A percentile compares a stretch with the other conserved stretches of the same genome.
phyloP scores from a whole-genome alignment of 2,888 invertebrate genomes.

The Clusia tigrina region DNA sequence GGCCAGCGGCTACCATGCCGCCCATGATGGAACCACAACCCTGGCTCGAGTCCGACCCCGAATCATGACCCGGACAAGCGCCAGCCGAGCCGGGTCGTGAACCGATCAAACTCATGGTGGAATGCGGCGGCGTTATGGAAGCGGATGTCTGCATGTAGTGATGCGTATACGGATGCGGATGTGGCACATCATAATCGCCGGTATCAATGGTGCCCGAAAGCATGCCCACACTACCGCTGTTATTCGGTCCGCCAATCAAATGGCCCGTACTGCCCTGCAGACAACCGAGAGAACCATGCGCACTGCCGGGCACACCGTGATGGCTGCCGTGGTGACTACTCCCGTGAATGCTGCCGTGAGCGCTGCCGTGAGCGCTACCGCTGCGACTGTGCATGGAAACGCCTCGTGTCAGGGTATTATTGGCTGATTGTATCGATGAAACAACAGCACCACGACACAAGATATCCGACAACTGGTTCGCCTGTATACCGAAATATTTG shows the following conservation, averaged over 20 bases:
- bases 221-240: conserved; percentile 60
- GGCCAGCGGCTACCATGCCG: conserved; percentile 52
- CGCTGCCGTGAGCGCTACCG: conserved; percentile 57
- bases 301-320: conserved; percentile 39
- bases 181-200: conserved; percentile 65
- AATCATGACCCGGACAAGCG: conserved; percentile 63
- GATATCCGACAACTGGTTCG: conserved; percentile 65
- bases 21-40: conserved; percentile 63
- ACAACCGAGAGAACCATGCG: conserved; percentile 57
- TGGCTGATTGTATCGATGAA: conserved; percentile 65
- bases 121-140: conserved; percentile 63
- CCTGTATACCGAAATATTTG: conserved; percentile 65
- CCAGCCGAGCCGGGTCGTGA: conserved; percentile 63
- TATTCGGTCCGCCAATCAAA: conserved; percentile 36
- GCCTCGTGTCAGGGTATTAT: conserved; percentile 64
- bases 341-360: conserved; percentile 53
- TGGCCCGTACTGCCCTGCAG: conserved; percentile 48
- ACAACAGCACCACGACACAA: conserved; percentile 65
- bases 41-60: conserved; percentile 64
- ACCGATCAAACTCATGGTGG: conserved; percentile 60
- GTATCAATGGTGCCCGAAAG: conserved; percentile 62
- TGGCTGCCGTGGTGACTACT: conserved; percentile 53
- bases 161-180: conserved; percentile 65
- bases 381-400: conserved; percentile 62
- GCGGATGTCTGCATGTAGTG: conserved; percentile 65